Conservation (phyloP, 2,797 vertebrate species). For the Gallinago solitaria region DNA sequence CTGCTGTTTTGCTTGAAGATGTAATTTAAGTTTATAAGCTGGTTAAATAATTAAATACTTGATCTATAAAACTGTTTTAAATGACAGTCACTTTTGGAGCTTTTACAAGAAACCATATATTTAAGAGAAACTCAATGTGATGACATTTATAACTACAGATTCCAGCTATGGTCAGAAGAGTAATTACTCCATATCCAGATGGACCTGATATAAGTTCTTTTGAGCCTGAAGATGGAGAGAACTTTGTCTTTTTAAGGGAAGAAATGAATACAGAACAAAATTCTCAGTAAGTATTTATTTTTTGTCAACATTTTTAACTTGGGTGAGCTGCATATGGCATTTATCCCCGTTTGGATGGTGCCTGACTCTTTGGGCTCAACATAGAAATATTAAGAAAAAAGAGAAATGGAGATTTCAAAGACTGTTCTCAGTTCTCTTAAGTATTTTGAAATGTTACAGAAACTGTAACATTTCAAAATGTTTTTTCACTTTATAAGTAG, state of each 20-base stretch:
- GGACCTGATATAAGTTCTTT: conserved; percentile 91
- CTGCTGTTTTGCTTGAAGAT: neutral
- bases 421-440: neutral
- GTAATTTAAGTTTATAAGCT: neutral
- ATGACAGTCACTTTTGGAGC: accelerated
- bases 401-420: neutral
- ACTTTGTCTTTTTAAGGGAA: conserved; percentile 79
- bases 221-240: conserved; percentile 84
- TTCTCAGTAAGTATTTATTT: conserved; percentile 78
- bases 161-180: conserved; percentile 92
- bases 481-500: neutral
- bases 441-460: neutral
- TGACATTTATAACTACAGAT: conserved; percentile 78
- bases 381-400: neutral
- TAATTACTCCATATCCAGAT: conserved; percentile 91
- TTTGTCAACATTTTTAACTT: neutral
- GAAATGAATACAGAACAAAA: conserved; percentile 82
- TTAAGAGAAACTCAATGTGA: neutral
- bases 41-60: neutral
- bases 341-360: neutral
- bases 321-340: neutral
- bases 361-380: neutral
- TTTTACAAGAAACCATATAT: neutral
- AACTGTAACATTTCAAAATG: no score
- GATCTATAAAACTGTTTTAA: neutral